A percentile compares a stretch with the other conserved stretches of the same genome.
Evolutionary conservation across 2,113 vertebrate species (phyloP).

Genomic region (Erinaceus europaeus): DNA sequence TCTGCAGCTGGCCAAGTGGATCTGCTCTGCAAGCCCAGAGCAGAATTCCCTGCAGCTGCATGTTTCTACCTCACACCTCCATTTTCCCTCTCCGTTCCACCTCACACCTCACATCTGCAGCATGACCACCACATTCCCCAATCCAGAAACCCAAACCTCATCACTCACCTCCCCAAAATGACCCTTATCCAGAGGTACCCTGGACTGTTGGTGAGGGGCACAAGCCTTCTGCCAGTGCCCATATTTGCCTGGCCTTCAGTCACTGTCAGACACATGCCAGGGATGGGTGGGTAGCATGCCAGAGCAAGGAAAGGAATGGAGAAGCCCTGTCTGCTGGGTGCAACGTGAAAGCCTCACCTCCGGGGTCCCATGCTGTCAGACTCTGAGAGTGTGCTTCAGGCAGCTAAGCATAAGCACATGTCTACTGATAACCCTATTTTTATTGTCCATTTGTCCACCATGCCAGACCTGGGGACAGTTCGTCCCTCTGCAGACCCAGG

Average conservation of each 20-base stretch:
- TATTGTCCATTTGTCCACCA: constrained; percentile 1
- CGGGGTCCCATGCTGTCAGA: neutral
- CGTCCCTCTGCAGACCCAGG: constrained; percentile 40
- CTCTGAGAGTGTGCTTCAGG: neutral
- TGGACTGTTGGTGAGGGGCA: neutral
- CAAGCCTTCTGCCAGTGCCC: neutral
- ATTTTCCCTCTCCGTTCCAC: neutral
- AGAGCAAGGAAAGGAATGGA: neutral
- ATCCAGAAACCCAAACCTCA: neutral
- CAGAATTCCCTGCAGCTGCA: constrained; percentile 19
- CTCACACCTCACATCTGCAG: neutral
- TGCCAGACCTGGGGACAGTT: constrained; percentile 49
- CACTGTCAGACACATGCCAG: neutral
- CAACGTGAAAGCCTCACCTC: neutral
- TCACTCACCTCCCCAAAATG: constrained; percentile 49
- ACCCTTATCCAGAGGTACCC: constrained; percentile 24
- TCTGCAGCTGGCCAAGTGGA: neutral
- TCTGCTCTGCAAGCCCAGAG: neutral
- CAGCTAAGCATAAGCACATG: constrained; percentile 43
- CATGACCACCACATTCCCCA: neutral
- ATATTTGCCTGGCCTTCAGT: constrained; percentile 13
- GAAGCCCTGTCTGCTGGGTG: neutral
- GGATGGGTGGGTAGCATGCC: neutral
- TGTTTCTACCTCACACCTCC: neutral
- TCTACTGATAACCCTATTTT: constrained; percentile 52